Conservation (phyloP, 2,113 vertebrate genomes). For the Urocolius indicus region DNA sequence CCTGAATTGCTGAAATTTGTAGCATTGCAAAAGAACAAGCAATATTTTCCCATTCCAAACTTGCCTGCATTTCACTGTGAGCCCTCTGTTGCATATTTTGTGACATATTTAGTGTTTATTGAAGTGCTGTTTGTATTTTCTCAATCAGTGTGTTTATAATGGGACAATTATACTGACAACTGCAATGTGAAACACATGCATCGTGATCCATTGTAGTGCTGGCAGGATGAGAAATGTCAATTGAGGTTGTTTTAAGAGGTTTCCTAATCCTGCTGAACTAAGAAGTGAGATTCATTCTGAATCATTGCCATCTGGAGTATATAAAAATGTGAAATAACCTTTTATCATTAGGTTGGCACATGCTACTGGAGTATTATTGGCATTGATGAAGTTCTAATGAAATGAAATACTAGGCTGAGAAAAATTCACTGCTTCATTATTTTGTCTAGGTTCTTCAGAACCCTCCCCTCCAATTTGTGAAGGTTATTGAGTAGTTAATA, state of each 20-base stretch:
- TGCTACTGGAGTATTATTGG: conserved; percentile 21
- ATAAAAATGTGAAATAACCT: conserved; percentile 64
- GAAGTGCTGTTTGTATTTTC: not conserved
- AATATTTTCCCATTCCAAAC: not conserved
- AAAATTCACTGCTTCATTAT: not conserved
- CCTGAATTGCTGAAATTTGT: not conserved
- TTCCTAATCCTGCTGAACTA: conserved; percentile 62
- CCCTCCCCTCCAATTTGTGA: not conserved
- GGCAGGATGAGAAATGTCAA: conserved; percentile 65
- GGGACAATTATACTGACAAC: conserved; percentile 3
- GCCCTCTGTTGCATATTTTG: not conserved
- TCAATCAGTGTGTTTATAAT: conserved; percentile 25
- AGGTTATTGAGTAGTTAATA: not conserved
- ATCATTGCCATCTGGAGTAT: conserved; percentile 54
- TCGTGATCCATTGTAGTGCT: conserved; percentile 23
- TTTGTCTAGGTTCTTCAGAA: not conserved
- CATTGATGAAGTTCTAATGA: conserved; percentile 18
- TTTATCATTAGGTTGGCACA: conserved; percentile 18
- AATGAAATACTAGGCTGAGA: not conserved
- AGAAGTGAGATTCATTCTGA: conserved; percentile 41
- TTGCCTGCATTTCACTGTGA: not conserved
- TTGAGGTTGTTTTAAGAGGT: conserved; percentile 43
- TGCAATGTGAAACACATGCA: not conserved
- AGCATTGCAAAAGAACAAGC: not conserved
- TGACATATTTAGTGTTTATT: conserved; percentile 29